These are phyloP conservation scores for Maccullochella peelii DNA, from an alignment of 2,113 vertebrate species.

Conservation along the genomic window DNA sequence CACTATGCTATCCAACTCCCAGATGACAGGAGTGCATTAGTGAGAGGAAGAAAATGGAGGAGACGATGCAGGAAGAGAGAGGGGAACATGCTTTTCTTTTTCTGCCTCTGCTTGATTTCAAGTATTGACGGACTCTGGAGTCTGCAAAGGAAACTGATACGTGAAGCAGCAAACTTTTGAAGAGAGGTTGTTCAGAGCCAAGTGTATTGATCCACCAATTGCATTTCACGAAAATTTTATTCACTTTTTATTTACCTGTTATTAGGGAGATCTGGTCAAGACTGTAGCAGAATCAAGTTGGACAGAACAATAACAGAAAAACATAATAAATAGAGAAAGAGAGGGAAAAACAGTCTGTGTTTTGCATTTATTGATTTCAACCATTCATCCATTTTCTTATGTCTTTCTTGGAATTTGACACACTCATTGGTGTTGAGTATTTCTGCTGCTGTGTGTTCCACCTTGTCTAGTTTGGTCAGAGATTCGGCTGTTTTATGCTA, in stretches of 20 bases:
- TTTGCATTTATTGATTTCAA: conserved; percentile 32
- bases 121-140: conserved; percentile 66
- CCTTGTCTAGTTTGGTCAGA: not conserved
- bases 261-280: conserved; percentile 14
- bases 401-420: conserved; percentile 10
- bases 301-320: conserved; percentile 29
- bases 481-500: not conserved
- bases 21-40: conserved; percentile 78
- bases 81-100: conserved; percentile 34
- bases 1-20: conserved; percentile 68
- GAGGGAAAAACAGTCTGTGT: not conserved
- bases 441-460: not conserved
- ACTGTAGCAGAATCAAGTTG: conserved; percentile 9
- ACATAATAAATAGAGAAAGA: not conserved
- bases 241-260: conserved; percentile 16
- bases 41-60: conserved; percentile 67
- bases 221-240: conserved; percentile 19
- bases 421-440: not conserved
- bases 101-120: conserved; percentile 68
- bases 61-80: conserved; percentile 63
- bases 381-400: not conserved
- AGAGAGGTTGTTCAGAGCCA: conserved; percentile 15
- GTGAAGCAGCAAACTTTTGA: conserved; percentile 53
- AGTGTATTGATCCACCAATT: conserved; percentile 50
- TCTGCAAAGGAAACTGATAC: conserved; percentile 70